phyloP scores from a whole-genome alignment of 2,797 vertebrate genomes.

The Tamandua tetradactyla region DNA sequence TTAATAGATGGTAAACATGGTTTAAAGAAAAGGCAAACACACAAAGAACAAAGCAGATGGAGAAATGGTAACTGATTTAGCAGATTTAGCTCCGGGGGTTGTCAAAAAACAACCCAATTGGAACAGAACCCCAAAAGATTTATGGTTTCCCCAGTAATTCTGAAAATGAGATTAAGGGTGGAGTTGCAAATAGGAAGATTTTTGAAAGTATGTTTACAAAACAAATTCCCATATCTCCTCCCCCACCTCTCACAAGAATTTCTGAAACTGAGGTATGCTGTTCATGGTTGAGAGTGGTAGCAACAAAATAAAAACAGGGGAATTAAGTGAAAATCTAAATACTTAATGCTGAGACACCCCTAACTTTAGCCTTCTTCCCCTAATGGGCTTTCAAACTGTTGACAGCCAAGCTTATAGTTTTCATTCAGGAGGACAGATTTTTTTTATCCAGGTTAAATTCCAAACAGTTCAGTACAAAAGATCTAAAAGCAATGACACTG shows the following conservation, averaged over 20 bases:
- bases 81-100: not conserved
- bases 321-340: not conserved
- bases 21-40: constrained; percentile 12
- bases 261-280: not conserved
- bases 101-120: not conserved
- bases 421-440: not conserved
- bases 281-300: not conserved
- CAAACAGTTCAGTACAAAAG: not conserved
- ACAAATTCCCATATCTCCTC: not conserved
- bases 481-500: not conserved
- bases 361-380: not conserved
- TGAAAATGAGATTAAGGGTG: not conserved
- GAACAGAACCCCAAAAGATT: not conserved
- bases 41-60: not conserved
- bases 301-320: not conserved
- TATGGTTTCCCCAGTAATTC: not conserved
- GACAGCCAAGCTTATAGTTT: not conserved
- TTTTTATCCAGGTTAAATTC: not conserved
- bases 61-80: not conserved
- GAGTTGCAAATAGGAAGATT: not conserved
- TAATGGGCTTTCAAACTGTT: not conserved
- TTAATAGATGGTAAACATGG: not conserved
- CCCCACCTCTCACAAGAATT: not conserved
- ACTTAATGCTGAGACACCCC: not conserved
- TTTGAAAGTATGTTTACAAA: not conserved